Evolutionary conservation across 1,140 invertebrate species (phyloP), one percentile per base, ranked within the genome.

Genomic region (Drosophila lacertosa): DNA sequence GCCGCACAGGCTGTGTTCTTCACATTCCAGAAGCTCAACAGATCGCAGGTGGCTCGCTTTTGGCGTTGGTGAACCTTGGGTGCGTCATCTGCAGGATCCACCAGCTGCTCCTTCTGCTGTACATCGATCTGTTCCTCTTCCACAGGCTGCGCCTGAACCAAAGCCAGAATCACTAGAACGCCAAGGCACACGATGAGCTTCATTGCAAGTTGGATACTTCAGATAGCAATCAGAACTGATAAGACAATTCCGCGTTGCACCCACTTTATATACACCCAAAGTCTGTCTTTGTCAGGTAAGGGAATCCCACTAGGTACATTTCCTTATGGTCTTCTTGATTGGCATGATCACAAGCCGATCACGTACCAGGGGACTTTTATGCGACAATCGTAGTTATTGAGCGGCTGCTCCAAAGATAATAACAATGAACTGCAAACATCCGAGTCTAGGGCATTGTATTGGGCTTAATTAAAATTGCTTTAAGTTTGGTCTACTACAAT

Each of bases 11-110:
- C 80, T 9, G 77, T 63, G 13, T 90, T 67, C 4, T 81, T 76
- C 16, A 81, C 68, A 20, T 77, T 75, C 33, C 69, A 71, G 1
- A 60, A 50, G 15, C 80, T 89, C 4, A 90, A 57, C 3, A 90
- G 47, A 54, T 90, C 89, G 10, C 89, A 90, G 20, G 89, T 90
- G 39, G 89, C 89, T 5, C 89, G 68, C 33, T 90, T 90, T 5
- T 89, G 75, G 10, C 89, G 89, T 0, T 18, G 29, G 18, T 42
- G 20, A 9, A 37, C 33, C 0, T 18, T 33, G 10, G 5, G 11
- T 45, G 20, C 11, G 11, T 22, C 40, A 4, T 10, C 7, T 42
- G 16, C 3, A 0, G 5, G 6, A 5, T 20, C 39, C 39, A 42
- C 1, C 40, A 6, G 37, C 9, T 9, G 29, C 2, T 20, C 39